Evolutionary conservation across 2,888 invertebrate genomes (phyloP), one percentile per base, ranked within the genome.

Genomic region (Lasioglossum malachurum): DNA sequence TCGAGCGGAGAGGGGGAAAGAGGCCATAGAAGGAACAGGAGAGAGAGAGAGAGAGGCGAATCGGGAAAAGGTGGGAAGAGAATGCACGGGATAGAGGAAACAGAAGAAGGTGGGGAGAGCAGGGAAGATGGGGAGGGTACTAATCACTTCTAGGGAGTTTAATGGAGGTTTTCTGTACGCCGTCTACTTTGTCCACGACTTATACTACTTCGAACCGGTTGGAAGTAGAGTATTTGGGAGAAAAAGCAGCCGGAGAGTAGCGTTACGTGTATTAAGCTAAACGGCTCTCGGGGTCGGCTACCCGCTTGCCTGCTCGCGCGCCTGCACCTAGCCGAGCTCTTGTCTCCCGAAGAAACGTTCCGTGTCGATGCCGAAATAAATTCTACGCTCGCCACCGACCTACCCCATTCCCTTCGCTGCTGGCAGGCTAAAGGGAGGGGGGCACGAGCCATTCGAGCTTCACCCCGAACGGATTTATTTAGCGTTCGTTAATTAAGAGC

Each of bases 81-180:
- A 75, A 69, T 38, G 69, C 23, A 38, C 69, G 69, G 38, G 69
- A 84, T 83, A 86, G 89, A 89, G 87, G 80, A 67, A 75, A 74
- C 23, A 74, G 89, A 85, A 87, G 82, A 89, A 87, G 87, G 87
- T 89, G 93, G 94, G n/a, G 71, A 82, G 84, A 78, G 80, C 69
- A 88, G 86, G 88, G 82, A 89, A 88, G 88, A 85, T 84, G 88
- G 87, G 88, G 89, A 87, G 90, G 93, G 94, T 94, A 95, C 95
- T 95, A 95, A 95, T 95, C 95, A 95, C 95, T 95, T 95, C 94
- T 94, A 93, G 94, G 94, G 95, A 95, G 94, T 95, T 95, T 95
- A 95, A 95, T 95, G 95, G 95, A 95, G 95, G 94, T 95, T 95
- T 95, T 95, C 95, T 95, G 95, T 95, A 94, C 94, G 92, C 94